Base-by-base conservation (phyloP, 2,797 vertebrate genomes). In the Malurus leucopterus region DNA sequence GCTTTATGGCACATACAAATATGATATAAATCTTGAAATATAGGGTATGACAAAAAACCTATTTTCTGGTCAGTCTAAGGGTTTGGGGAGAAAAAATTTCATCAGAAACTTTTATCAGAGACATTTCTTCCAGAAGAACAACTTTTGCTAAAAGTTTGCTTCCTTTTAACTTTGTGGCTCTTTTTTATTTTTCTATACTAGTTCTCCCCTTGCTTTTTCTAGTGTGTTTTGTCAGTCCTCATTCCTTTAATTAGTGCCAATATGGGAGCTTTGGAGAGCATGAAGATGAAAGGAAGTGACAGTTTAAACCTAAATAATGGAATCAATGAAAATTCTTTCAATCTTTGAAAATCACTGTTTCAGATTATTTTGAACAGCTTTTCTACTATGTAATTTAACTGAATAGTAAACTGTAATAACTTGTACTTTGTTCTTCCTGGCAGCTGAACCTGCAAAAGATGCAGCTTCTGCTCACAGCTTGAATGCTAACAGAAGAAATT, bases 401-500 rank as follows among this genome's bases (percentile, higher is more conserved):
- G 24, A 74, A 87, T 36, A 38, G 9, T 74, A 32, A 88, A 44
- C 15, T 59, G 2, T 32, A 53, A 23, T 82, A 40, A 91, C 73
- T 62, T 91, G 61, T 76, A 11, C 30, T 95, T 86, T 51, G 38
- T 86, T 89, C 29, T 93, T 96, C 30, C 46, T 92, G 74, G 58
- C 58, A 92, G 95, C 95, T 98, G 98, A 98, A 72, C 73, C 98
- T 55, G 68, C 97, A 84, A 98, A 97, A 95, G 98, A 97, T 61
- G 83, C 96, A 38, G 96, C 98, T 87, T 96, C 95, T 47, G 89
- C 97, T 89, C 97, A 97, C 83, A 97, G 98, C 86, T 97, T 98
- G 89, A 99, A 98, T 84, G 96, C 96, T 65, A 98, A 98, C 75
- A 98, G 98, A 95, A 98, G 97, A 94, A 98, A 98, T 89, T 97